A percentile compares a stretch with the other conserved stretches of the same genome.
Evolutionary conservation across 2,113 vertebrate species (phyloP).

Genomic region (Pachypanchax playfairii): DNA sequence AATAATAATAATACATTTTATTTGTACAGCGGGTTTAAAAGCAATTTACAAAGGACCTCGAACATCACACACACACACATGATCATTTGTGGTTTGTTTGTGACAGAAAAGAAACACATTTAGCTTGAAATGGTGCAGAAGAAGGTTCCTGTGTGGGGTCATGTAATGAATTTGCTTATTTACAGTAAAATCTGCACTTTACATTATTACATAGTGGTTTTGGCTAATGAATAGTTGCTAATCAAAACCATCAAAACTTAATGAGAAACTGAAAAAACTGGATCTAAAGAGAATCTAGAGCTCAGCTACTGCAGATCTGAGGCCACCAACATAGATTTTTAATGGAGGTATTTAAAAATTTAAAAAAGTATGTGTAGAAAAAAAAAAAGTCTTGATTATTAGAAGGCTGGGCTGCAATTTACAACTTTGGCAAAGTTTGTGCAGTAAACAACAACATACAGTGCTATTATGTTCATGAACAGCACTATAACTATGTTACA

Average conservation of each 20-base stretch:
- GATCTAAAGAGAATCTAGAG: not conserved
- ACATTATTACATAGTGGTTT: constrained; percentile 13
- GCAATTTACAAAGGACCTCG: not conserved
- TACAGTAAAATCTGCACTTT: not conserved
- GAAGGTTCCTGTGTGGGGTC: constrained; percentile 20
- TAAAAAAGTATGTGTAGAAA: constrained; percentile 52
- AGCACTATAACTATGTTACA: constrained; percentile 45
- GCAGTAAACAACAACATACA: constrained; percentile 55
- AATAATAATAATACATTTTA: constrained; percentile 48
- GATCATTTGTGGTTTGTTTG: constrained; percentile 7
- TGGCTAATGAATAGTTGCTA: constrained; percentile 33
- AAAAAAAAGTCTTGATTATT: constrained; percentile 62
- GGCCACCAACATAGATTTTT: constrained; percentile 65
- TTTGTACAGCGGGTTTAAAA: constrained; percentile 53
- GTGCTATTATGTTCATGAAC: constrained; percentile 57
- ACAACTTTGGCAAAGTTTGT: constrained; percentile 50
- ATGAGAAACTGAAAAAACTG: constrained; percentile 29
- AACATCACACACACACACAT: constrained; percentile 4
- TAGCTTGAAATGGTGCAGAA: constrained; percentile 14
- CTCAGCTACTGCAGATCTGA: constrained; percentile 16
- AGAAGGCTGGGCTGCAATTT: constrained; percentile 33
- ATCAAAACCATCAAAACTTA: constrained; percentile 35
- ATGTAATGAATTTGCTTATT: constrained; percentile 37
- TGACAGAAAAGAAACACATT: constrained; percentile 14
- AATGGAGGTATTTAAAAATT: constrained; percentile 65